Conservation (phyloP, 2,888 invertebrate species). For the Caenorhabditis sp. region DNA sequence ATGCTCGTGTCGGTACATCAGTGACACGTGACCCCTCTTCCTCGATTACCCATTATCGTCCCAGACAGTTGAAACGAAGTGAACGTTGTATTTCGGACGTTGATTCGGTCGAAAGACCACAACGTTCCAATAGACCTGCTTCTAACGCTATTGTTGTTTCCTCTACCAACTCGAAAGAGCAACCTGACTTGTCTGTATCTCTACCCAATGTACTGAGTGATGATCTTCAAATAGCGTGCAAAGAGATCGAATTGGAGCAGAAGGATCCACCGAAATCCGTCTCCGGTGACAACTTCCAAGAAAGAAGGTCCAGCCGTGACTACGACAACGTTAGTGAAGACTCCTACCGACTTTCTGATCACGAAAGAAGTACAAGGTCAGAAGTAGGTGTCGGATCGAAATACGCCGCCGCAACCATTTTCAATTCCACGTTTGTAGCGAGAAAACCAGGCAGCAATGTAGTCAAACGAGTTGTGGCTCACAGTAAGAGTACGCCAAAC, state of each 20-base stretch:
- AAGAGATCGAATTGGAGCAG: conserved; percentile 60
- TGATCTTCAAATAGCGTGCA: conserved; percentile 70
- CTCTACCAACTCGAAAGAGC: conserved; percentile 37
- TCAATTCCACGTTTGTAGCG: conserved; percentile 73
- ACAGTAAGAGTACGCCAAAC: conserved; percentile 62
- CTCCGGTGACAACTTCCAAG: conserved; percentile 76
- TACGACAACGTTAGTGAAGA: conserved; percentile 76
- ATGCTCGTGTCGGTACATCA: conserved; percentile 64
- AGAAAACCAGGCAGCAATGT: conserved; percentile 74
- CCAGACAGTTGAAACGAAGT: conserved; percentile 55
- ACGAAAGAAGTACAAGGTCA: conserved; percentile 62
- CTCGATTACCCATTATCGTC: conserved; percentile 52
- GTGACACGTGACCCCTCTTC: conserved; percentile 52
- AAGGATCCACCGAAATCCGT: conserved; percentile 70
- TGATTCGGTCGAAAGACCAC: conserved; percentile 51
- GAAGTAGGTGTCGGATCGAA: conserved; percentile 59
- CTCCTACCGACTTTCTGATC: conserved; percentile 74
- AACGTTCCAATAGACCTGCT: conserved; percentile 45
- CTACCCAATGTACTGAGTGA: conserved; percentile 77
- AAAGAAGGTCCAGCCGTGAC: conserved; percentile 56
- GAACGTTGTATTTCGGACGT: conserved; percentile 59
- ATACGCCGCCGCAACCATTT: conserved; percentile 55
- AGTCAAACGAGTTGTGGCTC: conserved; percentile 72
- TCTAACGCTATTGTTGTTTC: conserved; percentile 39
- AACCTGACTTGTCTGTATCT: conserved; percentile 70